Evolutionary conservation across 2,113 vertebrate species (phyloP), one percentile per base, ranked within the genome.

Genomic region (Rhabdornis inornatus): DNA sequence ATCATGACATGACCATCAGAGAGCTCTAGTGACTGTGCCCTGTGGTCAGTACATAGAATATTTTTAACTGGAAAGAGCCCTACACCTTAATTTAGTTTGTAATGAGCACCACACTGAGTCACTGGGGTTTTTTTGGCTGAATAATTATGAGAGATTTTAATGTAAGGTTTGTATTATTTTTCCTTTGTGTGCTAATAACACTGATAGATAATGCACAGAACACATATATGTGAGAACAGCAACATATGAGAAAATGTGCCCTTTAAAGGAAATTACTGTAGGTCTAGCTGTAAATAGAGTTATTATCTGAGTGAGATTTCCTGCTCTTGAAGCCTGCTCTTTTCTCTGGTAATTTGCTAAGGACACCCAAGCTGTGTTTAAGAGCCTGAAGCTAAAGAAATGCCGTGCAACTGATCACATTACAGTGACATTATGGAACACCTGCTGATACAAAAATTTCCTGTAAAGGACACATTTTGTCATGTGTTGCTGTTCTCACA

Each of bases 111-210:
- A 53, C 24, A 23, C 44, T 42, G 31, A 44, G 44, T 66, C 0
- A 0, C 33, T 12, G 50, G 27, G 22, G 3, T 4, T 3, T 4
- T 35, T 49, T 78, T 57, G 7, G 2, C 33, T 39, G 37, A 50
- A 30, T 23, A 83, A 37, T 45, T 53, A 12, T 13, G 23, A 45
- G 56, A 64, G 12, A 49, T 56, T 44, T 21, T 63, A 56, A 7
- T 33, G 63, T 44, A 23, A 52, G 21, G 37, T 27, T 52, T 68
- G 53, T 44, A 15, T 23, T 69, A 9, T 33, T 60, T 77, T 37
- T 77, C 18, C 22, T 37, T 77, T 68, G 14, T 1, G 0, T 60
- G 45, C 27, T 60, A 37, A 0, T 12, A 53, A 40, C 44, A n/a
- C 5, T 17, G 57, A 37, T 31, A 71, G 49, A 23, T 56, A 50